Evolutionary conservation across 2,888 invertebrate genomes (phyloP), one percentile per base, ranked within the genome.

Genomic region (Euproctis similis): DNA sequence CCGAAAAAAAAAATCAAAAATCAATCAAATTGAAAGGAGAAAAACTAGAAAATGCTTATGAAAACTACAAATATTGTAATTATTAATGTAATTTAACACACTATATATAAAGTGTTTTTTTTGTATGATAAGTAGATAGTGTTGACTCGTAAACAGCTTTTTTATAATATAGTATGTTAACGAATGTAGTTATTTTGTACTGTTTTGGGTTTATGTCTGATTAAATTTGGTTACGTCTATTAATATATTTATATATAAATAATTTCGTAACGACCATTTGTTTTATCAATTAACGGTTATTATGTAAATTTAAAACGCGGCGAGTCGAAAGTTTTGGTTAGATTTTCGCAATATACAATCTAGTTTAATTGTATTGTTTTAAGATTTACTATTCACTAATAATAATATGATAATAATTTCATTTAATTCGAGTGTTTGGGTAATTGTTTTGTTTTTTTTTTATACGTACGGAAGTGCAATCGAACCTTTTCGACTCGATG

Each of bases 101-200:
- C 37, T 31, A 59, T 73, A 74, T 77, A 76, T 64, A 62, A 63
- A 58, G n/a, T n/a, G n/a, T n/a, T n/a, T n/a, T n/a, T 52, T 52
- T 59, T 77, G 74, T 78, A 78, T 68, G 40, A 66, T 80, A 78
- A 73, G 76, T 81, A 81, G 81, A 74, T 81, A 80, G 80, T 60
- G 57, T 75, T 70, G 62, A 70, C 73, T 50, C 47, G 45, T 50
- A 49, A 39, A 42, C 50, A 37, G 50, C 49, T 45, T 45, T 27
- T 45, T 49, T 37, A 34, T n/a, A n/a, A n/a, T 46, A 44, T 42
- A 47, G 36, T 21, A 47, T 39, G 49, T 50, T 47, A 34, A 42
- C 25, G 25, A 23, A 26, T 26, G 31, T 48, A 36, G 48, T 48
- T 46, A 48, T 39, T 39, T 46, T 39, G 36, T 24, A 34, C 45